Evolutionary conservation across 2,888 invertebrate species (phyloP).

Genomic region (Caenorhabditis imperialis): DNA sequence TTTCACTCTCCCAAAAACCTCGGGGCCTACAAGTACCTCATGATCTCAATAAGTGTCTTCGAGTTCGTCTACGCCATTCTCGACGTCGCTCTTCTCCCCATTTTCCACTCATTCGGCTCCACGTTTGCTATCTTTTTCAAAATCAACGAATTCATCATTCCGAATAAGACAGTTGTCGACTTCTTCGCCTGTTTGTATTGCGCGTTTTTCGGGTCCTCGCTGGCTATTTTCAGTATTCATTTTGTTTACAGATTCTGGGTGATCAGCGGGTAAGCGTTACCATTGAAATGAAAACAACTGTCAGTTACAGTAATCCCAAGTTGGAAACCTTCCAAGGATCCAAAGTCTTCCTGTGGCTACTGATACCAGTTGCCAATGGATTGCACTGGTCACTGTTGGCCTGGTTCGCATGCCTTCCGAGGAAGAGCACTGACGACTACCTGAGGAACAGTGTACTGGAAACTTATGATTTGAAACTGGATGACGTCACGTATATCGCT

Average conservation of each 20-base stretch:
- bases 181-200: conserved; percentile 19
- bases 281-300: no score
- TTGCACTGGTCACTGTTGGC: conserved; percentile 18
- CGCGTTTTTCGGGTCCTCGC: conserved; percentile 28
- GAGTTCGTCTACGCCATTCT: conserved; percentile 21
- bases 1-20: conserved; percentile 12
- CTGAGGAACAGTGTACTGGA: conserved; percentile 22
- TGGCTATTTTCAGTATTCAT: conserved; percentile 33
- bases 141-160: not conserved
- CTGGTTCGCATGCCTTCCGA: conserved; percentile 13
- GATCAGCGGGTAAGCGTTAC: conserved; percentile 1
- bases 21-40: conserved; percentile 27
- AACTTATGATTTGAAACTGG: conserved; percentile 11
- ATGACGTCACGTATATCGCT: conserved; percentile 22
- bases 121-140: conserved; percentile 20
- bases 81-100: conserved; percentile 20
- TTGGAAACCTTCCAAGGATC: conserved; percentile 6
- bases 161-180: conserved; percentile 16
- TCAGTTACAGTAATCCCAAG: not conserved
- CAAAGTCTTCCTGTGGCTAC: conserved; percentile 8
- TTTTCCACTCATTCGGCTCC: conserved; percentile 25
- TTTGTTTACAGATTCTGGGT: conserved; percentile 32
- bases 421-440: conserved; percentile 13
- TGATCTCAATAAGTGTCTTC: conserved; percentile 21
- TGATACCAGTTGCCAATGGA: conserved; percentile 9